These are phyloP conservation scores for Tetraodon nigroviridis DNA, from an alignment of 2,113 vertebrate species.

Conservation along the genomic window DNA sequence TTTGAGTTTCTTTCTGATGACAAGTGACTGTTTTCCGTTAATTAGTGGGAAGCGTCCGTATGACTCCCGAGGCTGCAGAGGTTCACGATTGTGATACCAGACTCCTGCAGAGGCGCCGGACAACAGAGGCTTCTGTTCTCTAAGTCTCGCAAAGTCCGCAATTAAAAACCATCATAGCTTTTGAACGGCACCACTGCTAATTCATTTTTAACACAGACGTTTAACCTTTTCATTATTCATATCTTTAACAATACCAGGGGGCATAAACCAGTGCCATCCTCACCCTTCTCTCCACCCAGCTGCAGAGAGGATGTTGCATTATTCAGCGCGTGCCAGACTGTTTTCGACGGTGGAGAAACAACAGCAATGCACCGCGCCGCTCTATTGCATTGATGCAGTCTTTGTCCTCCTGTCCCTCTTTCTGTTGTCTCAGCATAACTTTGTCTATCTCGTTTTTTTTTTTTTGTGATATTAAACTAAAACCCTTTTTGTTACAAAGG, in stretches of 20 bases:
- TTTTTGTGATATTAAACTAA: constrained; percentile 18
- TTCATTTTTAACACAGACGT: constrained; percentile 66
- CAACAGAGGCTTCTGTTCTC: constrained; percentile 48
- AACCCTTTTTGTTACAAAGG: background rate
- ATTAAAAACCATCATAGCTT: background rate
- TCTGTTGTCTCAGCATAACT: constrained; percentile 10
- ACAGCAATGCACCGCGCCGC: constrained; percentile 47
- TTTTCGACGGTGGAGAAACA: constrained; percentile 54
- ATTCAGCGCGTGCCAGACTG: constrained; percentile 66
- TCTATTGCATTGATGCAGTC: constrained; percentile 32
- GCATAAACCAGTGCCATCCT: constrained; percentile 56
- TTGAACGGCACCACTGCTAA: constrained; percentile 42
- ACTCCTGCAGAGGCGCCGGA: constrained; percentile 9
- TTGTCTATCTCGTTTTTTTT: constrained; percentile 10
- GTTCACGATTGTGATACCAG: constrained; percentile 17
- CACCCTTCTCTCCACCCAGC: constrained; percentile 58
- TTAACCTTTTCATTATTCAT: constrained; percentile 72
- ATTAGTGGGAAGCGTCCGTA: constrained; percentile 52
- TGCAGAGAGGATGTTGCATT: constrained; percentile 63
- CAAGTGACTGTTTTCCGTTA: constrained; percentile 71
- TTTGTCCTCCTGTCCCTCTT: constrained; percentile 21
- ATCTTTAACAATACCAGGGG: constrained; percentile 63
- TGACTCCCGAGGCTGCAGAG: constrained; percentile 35
- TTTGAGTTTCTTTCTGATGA: constrained; percentile 61
- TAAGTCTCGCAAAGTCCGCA: no score